A percentile compares a stretch with the other conserved stretches of the same genome.
Conservation (phyloP, 2,888 invertebrate genomes). For the Coenonympha arcania region DNA sequence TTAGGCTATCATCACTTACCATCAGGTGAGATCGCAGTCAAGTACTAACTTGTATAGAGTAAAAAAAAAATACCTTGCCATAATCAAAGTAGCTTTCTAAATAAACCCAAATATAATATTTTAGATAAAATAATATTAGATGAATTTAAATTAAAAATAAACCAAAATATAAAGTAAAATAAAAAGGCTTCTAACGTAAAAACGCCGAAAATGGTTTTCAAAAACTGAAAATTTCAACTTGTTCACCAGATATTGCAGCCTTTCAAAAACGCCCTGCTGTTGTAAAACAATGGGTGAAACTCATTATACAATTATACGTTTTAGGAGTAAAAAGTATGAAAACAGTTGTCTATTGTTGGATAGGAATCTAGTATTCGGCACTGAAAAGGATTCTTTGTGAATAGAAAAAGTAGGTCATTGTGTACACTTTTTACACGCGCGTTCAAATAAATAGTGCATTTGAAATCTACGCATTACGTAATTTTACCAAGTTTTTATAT, state of each 20-base stretch:
- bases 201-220: not conserved
- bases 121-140: no score
- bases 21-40: no score
- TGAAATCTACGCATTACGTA: not conserved
- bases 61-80: no score
- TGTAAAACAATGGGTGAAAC: slow-evolving; percentile 7
- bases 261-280: not conserved
- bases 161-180: not conserved
- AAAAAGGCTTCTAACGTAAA: not conserved
- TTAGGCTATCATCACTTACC: no score
- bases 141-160: no score
- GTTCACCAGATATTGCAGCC: not conserved
- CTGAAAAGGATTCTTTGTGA: slow-evolving; percentile 56
- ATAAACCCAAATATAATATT: no score
- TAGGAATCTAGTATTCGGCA: slow-evolving; percentile 54
- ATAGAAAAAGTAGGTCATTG: slow-evolving; percentile 57
- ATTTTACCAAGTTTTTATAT: not conserved
- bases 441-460: slow-evolving; percentile 29
- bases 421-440: slow-evolving; percentile 39
- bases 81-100: no score
- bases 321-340: slow-evolving; percentile 28
- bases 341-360: slow-evolving; percentile 32
- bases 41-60: no score
- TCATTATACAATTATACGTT: slow-evolving; percentile 16
- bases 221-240: not conserved